Base-by-base conservation (phyloP, 2,113 vertebrate genomes). In the Hiodon alosoides region DNA sequence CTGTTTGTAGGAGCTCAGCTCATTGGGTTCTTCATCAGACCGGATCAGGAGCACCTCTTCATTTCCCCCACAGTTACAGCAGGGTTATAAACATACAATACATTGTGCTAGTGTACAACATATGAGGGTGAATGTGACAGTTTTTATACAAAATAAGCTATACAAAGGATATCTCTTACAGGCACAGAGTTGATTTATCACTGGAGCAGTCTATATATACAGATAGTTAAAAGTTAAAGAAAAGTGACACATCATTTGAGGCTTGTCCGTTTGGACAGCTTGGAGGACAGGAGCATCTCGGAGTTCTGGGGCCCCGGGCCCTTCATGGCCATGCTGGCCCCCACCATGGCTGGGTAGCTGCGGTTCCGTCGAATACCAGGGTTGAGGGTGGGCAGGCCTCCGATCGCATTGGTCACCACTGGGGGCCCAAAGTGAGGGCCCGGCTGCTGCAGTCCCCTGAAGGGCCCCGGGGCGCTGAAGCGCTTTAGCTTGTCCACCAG, bases 311-410 rank as follows among this genome's bases (percentile, higher is more conserved):
- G 89, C 0, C 91, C 90, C 0, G 95, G 94, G 71, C 92, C 95
- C 78, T 95, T 97, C 96, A 98, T 98, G 55, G 95, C 94, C 96
- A 99, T 96, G 82, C 97, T 97, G 78, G 96, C 96, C 31, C 97
- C 97, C 77, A 98, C 95, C 95, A 98, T 93, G 69, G 95, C 93
- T 7, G 97, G 97, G 79, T 97, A 98, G 87, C 96, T 99, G 50
- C 93, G 92, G 55, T 98, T 99, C 85, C 97, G 89, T 7, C 96
- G 92, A 79, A 99, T 93, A 75, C 96, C 95, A 1, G 90, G 83
- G 68, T 89, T 94, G 76, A 97, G 84, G 82, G 79, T 81, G 7
- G 94, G 91, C 75, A 97, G 88, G 74, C 93, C 92, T 4, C 90
- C 91, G 0, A 98, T 90, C 64, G 92, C 62, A 5, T 86, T 89